These are phyloP conservation scores for Scolopax rusticola DNA, from an alignment of 2,797 vertebrate species.

Conservation along the genomic window DNA sequence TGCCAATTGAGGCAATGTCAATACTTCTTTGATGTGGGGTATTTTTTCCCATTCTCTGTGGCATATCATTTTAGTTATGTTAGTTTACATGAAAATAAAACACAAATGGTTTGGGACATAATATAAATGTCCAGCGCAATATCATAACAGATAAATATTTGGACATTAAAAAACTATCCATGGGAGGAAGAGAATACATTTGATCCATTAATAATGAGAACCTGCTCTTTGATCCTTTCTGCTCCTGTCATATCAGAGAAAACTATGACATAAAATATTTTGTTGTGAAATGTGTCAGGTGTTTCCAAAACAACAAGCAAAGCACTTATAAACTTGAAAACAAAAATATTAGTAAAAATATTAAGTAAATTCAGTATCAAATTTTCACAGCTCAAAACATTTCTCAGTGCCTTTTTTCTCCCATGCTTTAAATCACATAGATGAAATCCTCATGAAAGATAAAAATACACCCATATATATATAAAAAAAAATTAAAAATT, in stretches of 20 bases:
- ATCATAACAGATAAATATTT: constrained; percentile 6
- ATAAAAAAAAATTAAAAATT: background rate
- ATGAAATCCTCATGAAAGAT: background rate
- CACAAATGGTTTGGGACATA: background rate
- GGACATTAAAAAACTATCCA: background rate
- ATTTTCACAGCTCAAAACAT: background rate
- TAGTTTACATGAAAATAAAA: background rate
- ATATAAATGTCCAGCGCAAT: background rate
- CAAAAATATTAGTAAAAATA: background rate
- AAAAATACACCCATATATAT: background rate
- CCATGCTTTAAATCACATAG: background rate
- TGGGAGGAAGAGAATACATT: background rate
- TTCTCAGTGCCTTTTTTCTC: background rate
- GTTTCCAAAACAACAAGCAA: constrained; percentile 25
- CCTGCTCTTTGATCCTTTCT: constrained; percentile 51
- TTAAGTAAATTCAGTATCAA: background rate
- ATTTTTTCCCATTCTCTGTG: background rate
- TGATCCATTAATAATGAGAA: constrained; percentile 64
- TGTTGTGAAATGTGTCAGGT: background rate
- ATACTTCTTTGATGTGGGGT: background rate
- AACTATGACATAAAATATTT: background rate
- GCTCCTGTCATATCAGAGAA: constrained; percentile 32
- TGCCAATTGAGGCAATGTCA: background rate
- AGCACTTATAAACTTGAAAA: background rate
- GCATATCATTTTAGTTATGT: background rate